Evolutionary conservation across 2,797 vertebrate genomes (phyloP).

Genomic region (Sphaeramia orbicularis): DNA sequence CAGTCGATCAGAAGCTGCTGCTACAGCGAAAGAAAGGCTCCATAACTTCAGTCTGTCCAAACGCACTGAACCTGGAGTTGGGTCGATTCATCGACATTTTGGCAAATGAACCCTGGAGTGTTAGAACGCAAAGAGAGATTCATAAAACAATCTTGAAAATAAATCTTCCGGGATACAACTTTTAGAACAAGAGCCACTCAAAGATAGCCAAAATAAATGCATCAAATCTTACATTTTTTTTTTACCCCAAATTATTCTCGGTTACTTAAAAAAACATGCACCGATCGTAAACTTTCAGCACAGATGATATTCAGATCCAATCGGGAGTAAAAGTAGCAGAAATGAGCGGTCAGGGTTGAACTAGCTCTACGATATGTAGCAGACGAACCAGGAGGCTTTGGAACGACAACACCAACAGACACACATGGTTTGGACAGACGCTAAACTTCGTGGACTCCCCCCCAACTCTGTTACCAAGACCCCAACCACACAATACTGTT

Average conservation of each 20-base stretch:
- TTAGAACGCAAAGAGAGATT: slow-evolving; percentile 11
- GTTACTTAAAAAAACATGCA: not conserved
- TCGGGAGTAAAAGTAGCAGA: not conserved
- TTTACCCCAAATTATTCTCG: not conserved
- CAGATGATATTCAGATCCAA: not conserved
- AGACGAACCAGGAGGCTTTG: slow-evolving; percentile 31
- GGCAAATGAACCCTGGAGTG: slow-evolving; percentile 28
- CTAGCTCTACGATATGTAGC: slow-evolving; percentile 25
- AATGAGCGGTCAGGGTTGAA: not conserved
- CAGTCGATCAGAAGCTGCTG: slow-evolving; percentile 6
- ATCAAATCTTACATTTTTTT: not conserved
- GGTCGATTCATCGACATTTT: slow-evolving; percentile 21
- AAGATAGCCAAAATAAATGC: slow-evolving; percentile 4
- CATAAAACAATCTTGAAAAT: not conserved
- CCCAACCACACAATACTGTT: slow-evolving; percentile 53
- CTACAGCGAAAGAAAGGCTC: not conserved
- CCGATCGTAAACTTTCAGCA: not conserved
- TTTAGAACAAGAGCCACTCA: not conserved
- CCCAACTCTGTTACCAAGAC: slow-evolving; percentile 10
- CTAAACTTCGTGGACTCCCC: slow-evolving; percentile 26
- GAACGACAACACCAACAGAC: slow-evolving; percentile 17
- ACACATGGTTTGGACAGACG: slow-evolving; percentile 19
- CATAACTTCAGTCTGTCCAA: slow-evolving; percentile 2
- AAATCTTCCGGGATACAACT: slow-evolving; percentile 14
- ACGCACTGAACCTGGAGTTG: not conserved